Base-by-base conservation (phyloP, 92 coral and sea anemone genomes). In the Chrysogorgia sp. region DNA sequence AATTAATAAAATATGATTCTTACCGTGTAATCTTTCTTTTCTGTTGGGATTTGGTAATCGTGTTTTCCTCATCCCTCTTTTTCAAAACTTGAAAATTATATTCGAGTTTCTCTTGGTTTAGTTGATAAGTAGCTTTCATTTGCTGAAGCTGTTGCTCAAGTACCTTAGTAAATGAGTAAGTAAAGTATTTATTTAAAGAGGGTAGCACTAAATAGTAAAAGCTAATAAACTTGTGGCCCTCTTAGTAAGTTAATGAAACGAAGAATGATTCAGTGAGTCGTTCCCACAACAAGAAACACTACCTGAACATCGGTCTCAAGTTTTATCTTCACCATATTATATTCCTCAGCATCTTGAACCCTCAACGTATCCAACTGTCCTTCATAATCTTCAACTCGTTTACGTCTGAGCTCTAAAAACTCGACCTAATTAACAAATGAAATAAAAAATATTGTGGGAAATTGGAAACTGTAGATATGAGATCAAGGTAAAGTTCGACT, bases 271-370 rank as follows among this genome's bases (percentile, higher is more conserved):
- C 48, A 56, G 20, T 65, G 17, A 37, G 31, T 22, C 6, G 12
- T 43, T 21, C 20, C 24, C 12, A 57, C 10, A 20, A 0, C 35
- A 21, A 52, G 12, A n/a, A 23, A 35, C 28, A 75, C 40, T 58
- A 92, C 97, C 92, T 94, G 98, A 19, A 94, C 98, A 64, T 94
- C 98, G 48, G 98, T 94, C 75, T 94, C 98, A 61, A 94, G 85
- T 75, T 94, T 94, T 63, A 94, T 94, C 83, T 94, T 94, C 29
- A 94, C 97, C 98, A 91, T 94, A 88, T 94, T 94, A 40, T 94
- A 94, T 63, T 94, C 98, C 84, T 94, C 98, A 0, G 98, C 97
- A 83, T 94, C 98, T 69, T 94, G 98, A 28, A 94, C 86, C 63
- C 98, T 82, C 29, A 94, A 79, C 12, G 86, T 94, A 50, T 94